A percentile compares a stretch with the other conserved stretches of the same genome.
Evolutionary conservation across 2,888 invertebrate species (phyloP).

Genomic region (Erebia ligea): DNA sequence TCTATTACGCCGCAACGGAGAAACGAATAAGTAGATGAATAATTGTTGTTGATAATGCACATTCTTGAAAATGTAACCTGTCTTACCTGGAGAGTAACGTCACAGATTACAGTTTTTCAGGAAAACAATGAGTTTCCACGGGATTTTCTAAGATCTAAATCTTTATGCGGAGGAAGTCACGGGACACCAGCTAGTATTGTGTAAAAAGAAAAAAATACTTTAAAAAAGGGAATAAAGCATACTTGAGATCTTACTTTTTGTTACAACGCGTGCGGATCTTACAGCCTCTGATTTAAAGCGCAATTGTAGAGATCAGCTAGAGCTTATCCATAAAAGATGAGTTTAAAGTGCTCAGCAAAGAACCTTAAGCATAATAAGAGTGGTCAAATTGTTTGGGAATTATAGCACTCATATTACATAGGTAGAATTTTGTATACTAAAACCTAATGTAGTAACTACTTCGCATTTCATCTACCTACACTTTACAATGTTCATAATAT

Average conservation of each 20-base stretch:
- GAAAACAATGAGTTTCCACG: too few species aligned
- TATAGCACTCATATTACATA: neutral
- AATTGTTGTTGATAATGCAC: too few species aligned
- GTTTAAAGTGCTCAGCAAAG: too few species aligned
- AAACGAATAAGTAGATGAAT: too few species aligned
- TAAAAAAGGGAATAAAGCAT: neutral
- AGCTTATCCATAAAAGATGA: constrained; percentile 1
- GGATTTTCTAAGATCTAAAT: too few species aligned
- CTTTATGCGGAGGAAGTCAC: too few species aligned
- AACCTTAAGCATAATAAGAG: too few species aligned
- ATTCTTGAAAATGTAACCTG: too few species aligned
- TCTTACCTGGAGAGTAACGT: too few species aligned
- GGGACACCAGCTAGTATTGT: too few species aligned
- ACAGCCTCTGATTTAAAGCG: neutral
- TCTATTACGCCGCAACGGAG: neutral
- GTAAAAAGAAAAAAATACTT: too few species aligned
- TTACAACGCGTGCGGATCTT: neutral
- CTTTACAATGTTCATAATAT: neutral
- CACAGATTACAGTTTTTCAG: too few species aligned
- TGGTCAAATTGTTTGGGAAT: neutral
- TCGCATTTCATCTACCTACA: neutral
- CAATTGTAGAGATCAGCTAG: neutral
- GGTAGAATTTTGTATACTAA: neutral
- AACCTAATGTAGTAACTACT: neutral
- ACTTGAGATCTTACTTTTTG: neutral